phyloP scores from a whole-genome alignment of 2,113 vertebrate species.

The Struthidea cinerea region DNA sequence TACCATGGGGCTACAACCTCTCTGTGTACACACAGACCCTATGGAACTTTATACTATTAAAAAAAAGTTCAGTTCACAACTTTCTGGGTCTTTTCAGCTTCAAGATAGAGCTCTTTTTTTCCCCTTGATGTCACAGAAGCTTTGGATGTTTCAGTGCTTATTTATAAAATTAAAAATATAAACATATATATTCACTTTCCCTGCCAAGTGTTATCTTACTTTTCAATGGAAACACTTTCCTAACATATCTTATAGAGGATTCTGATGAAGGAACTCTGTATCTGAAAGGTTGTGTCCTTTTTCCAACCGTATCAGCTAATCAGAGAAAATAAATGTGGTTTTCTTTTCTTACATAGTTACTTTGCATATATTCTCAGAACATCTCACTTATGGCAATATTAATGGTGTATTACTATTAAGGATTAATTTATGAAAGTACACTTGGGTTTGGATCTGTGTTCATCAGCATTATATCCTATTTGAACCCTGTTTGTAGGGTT shows the following conservation, averaged over 20 bases:
- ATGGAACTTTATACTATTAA: neutral
- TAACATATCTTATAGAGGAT: neutral
- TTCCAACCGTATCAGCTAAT: neutral
- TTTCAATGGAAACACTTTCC: neutral
- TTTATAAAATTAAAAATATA: neutral
- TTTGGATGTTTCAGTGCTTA: neutral
- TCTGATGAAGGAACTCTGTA: neutral
- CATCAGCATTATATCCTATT: conserved; percentile 15
- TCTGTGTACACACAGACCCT: neutral
- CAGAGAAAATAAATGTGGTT: neutral
- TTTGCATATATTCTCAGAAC: neutral
- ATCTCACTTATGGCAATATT: neutral
- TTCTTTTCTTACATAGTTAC: neutral
- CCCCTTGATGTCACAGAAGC: neutral
- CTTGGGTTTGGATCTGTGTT: neutral
- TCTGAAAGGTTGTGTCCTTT: neutral
- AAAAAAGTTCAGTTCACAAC: neutral
- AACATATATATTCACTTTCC: neutral
- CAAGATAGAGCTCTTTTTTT: neutral
- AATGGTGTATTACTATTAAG: neutral
- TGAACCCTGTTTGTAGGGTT: neutral
- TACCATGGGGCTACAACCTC: neutral
- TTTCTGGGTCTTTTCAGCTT: neutral
- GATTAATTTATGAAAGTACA: neutral
- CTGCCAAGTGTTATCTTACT: neutral